A percentile compares a stretch with the other conserved stretches of the same genome.
Conservation (phyloP, 1,140 invertebrate genomes). For the Drosophila busckii region DNA sequence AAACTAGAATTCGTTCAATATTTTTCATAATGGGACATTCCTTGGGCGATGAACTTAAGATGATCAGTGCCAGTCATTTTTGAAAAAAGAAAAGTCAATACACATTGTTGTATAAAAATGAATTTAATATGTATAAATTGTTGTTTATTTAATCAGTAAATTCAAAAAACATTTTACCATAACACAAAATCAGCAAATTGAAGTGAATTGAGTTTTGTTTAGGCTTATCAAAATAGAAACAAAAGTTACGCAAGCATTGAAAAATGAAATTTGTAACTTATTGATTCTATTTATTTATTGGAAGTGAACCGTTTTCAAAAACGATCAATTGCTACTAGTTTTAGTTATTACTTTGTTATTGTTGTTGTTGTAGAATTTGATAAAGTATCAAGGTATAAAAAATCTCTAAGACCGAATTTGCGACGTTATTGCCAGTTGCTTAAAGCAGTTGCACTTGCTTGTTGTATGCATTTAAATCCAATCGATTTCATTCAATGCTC, state of each 20-base stretch:
- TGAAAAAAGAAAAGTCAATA: no score
- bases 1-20: no score
- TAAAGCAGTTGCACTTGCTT: conserved; percentile 44
- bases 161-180: conserved; percentile 60
- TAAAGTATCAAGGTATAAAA: conserved; percentile 37
- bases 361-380: conserved; percentile 55
- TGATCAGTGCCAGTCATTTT: no score
- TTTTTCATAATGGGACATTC: no score
- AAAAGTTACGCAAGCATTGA: conserved; percentile 11
- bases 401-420: conserved; percentile 36
- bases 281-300: conserved; percentile 50
- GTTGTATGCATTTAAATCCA: conserved; percentile 23
- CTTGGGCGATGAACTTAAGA: no score
- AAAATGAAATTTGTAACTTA: conserved; percentile 16
- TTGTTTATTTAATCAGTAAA: conserved; percentile 62
- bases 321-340: conserved; percentile 54
- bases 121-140: conserved; percentile 53
- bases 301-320: conserved; percentile 40
- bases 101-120: conserved; percentile 66
- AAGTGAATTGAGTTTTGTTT: conserved; percentile 31
- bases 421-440: conserved; percentile 45
- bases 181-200: conserved; percentile 60
- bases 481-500: conserved; percentile 4
- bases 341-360: conserved; percentile 21
- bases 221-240: conserved; percentile 36